A percentile compares a stretch with the other conserved stretches of the same genome.
Evolutionary conservation across 2,797 vertebrate genomes (phyloP).

Genomic region (Petrocephalus sullivani): DNA sequence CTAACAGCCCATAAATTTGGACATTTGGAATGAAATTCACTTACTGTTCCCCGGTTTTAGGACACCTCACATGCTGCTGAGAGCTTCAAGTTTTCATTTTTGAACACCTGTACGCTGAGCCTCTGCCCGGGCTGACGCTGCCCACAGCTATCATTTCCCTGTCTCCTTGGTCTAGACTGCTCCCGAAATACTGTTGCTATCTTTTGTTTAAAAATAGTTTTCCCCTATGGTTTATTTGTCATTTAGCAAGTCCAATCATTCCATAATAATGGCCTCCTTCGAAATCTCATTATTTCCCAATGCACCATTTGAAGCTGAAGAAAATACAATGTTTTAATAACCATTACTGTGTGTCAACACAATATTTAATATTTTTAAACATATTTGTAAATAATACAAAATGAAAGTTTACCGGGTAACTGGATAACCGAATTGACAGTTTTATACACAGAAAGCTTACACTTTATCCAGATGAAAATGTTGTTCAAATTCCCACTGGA

Average conservation of each 20-base stretch:
- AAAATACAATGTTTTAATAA: neutral
- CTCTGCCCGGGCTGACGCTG: neutral
- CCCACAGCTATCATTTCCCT: neutral
- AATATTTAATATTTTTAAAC: neutral
- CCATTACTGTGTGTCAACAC: neutral
- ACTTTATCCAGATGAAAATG: slow-evolving; percentile 18
- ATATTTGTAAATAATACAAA: neutral
- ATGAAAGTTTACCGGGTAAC: neutral
- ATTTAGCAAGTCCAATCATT: neutral
- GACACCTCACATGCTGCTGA: neutral
- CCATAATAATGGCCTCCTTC: neutral
- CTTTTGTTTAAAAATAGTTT: neutral
- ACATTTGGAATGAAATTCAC: neutral
- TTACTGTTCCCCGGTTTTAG: neutral
- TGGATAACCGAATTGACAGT: neutral
- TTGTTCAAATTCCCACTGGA: neutral
- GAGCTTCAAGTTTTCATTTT: neutral
- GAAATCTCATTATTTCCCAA: neutral
- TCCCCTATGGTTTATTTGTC: neutral
- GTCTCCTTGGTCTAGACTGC: neutral
- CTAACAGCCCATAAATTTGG: neutral
- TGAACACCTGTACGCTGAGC: neutral
- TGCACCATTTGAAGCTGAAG: neutral
- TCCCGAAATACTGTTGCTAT: neutral
- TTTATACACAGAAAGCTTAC: neutral